phyloP scores from a whole-genome alignment of 2,888 invertebrate genomes.

The Nomada hirtipes region DNA sequence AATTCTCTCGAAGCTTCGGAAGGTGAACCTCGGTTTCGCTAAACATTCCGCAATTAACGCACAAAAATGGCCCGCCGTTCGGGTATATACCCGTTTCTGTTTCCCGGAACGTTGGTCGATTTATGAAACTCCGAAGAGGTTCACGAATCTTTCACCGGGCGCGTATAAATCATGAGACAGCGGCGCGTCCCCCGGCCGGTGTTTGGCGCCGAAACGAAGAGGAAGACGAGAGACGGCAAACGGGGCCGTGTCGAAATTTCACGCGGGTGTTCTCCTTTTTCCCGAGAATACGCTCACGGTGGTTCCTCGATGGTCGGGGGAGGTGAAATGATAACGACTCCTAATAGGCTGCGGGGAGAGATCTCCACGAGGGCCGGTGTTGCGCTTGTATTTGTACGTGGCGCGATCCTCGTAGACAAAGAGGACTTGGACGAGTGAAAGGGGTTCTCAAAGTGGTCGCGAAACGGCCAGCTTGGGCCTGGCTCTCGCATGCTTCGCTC shows the following conservation, averaged over 20 bases:
- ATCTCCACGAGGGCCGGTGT: slow-evolving; percentile 26
- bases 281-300: slow-evolving; percentile 6
- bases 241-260: slow-evolving; percentile 58
- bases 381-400: neutral
- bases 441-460: slow-evolving; percentile 63
- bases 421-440: slow-evolving; percentile 58
- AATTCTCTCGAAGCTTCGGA: neutral
- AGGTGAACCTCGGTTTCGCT: neutral
- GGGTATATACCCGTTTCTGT: slow-evolving; percentile 1
- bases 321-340: slow-evolving; percentile 70
- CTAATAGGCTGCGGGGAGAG: slow-evolving; percentile 71
- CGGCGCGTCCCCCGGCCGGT: slow-evolving; percentile 1
- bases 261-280: slow-evolving; percentile 38
- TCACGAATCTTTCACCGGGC: slow-evolving; percentile 28
- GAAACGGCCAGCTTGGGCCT: slow-evolving; percentile 22
- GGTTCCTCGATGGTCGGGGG: slow-evolving; percentile 8
- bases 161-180: slow-evolving; percentile 44
- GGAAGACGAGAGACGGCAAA: neutral
- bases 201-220: slow-evolving; percentile 21
- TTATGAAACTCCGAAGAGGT: slow-evolving; percentile 50
- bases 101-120: slow-evolving; percentile 41
- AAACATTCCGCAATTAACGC: slow-evolving; percentile 44
- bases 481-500: slow-evolving; percentile 57
- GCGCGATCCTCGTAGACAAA: slow-evolving; percentile 67
- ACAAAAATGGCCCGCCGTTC: slow-evolving; percentile 25